phyloP scores from a whole-genome alignment of 2,797 vertebrate genomes.

The Micropoecilia bifurca region DNA sequence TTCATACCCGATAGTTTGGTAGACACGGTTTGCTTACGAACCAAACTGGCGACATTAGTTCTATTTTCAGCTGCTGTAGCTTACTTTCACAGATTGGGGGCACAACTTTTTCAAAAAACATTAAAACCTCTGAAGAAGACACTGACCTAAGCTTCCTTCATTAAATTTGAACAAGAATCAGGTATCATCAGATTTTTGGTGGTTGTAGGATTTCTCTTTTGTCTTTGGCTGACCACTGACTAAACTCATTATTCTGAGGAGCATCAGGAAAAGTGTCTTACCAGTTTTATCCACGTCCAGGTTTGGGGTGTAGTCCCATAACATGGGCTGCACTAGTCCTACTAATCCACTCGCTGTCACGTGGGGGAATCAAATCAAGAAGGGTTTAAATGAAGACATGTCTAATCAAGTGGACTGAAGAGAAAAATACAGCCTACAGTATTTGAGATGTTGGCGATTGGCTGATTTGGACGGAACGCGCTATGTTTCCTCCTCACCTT shows the following conservation, averaged over 20 bases:
- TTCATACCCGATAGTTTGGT: no score
- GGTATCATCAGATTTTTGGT: no score
- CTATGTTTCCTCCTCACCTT: slow-evolving; percentile 79
- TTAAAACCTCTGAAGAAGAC: no score
- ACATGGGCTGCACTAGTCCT: slow-evolving; percentile 90
- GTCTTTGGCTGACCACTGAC: no score
- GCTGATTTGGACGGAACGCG: not conserved
- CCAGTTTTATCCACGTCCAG: slow-evolving; percentile 87
- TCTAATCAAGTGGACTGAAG: not conserved
- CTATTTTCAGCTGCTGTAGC: no score
- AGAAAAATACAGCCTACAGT: not conserved
- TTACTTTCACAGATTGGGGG: no score
- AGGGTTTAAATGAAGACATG: not conserved
- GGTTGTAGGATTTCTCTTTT: no score
- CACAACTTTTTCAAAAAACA: no score
- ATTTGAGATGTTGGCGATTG: not conserved
- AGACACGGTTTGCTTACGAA: no score
- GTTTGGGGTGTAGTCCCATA: slow-evolving; percentile 93
- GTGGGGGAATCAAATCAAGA: not conserved
- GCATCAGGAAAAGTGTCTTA: slow-evolving; percentile 50
- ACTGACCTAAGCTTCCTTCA: no score
- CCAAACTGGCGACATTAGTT: no score
- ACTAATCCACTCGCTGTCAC: slow-evolving; percentile 86
- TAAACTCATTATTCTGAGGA: not conserved
- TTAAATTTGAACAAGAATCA: no score